These are phyloP conservation scores for Origma solitaria DNA, from an alignment of 2,113 vertebrate genomes.

Conservation along the genomic window DNA sequence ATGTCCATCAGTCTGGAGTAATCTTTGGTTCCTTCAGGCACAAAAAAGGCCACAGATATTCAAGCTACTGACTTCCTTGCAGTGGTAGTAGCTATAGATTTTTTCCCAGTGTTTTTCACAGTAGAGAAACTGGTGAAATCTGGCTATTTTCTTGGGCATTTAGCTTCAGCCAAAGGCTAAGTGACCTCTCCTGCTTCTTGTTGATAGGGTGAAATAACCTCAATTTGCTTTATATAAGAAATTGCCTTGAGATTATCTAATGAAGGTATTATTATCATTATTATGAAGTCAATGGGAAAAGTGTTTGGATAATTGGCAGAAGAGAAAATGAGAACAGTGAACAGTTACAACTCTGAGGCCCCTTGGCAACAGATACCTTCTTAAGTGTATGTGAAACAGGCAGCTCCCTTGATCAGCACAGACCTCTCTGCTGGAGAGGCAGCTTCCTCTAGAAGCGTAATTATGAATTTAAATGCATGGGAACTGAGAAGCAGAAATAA, in stretches of 20 bases:
- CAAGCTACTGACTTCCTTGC: background rate
- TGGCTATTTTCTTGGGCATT: background rate
- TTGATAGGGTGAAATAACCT: conserved; percentile 27
- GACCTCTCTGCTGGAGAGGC: conserved; percentile 38
- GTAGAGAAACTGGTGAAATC: background rate
- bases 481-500: background rate
- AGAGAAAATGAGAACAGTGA: conserved; percentile 45
- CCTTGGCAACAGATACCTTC: conserved; percentile 48
- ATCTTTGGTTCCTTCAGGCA: background rate
- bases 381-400: conserved; percentile 34
- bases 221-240: conserved; percentile 42
- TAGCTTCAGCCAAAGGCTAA: conserved; percentile 38
- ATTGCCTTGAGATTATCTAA: conserved; percentile 53
- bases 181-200: conserved; percentile 24
- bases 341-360: conserved; percentile 32
- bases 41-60: background rate
- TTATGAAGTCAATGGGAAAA: conserved; percentile 38
- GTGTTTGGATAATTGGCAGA: conserved; percentile 46
- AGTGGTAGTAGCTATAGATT: background rate
- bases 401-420: conserved; percentile 27
- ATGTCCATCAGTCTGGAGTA: background rate
- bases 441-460: background rate
- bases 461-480: conserved; percentile 31
- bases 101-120: background rate
- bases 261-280: conserved; percentile 52